Base-by-base conservation (phyloP, 2,888 invertebrate species). In the Brenthis hecate region DNA sequence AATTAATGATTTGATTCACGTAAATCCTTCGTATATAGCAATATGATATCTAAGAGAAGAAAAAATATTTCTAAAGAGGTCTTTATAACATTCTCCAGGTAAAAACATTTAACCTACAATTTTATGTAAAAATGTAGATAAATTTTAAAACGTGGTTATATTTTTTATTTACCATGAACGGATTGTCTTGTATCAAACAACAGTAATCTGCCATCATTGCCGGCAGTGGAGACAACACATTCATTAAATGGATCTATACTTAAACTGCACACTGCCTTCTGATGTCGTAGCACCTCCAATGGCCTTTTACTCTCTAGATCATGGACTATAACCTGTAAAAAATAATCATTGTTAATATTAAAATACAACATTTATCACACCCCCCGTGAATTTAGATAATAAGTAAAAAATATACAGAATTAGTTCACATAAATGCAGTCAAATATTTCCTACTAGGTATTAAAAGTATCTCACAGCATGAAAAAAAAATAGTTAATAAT, bases 201-300 rank as follows among this genome's bases (percentile, higher is more conserved):
- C 54, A 98, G 93, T 71, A 99, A 94, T 71, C 97, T 94, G 3
- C 98, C 98, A 89, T 99, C 98, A 85, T 98, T 98, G 69, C 98
- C 97, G 8, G 99, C 98, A 58, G 97, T 98, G 36, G 97, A 95
- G 78, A 99, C 96, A 6, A 98, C 94, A 78, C 95, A 94, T 74
- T 97, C 96, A 83, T 97, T 97, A 81, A 95, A 94, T 0, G 98
- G 98, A 87, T 98, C 97, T 63, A 97, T 95, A 73, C 97, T 96
- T 61, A 99, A 91, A 62, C 98, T 96, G 86, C 98, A 98, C 0
- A 99, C 97, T 0, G 98, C 97, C 76, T 98, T 96, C 75, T 97
- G 96, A 80, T 98, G 98, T 32, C 95, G 94, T 78, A 97, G 96
- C 73, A 95, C 95, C 80, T 97, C 96, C 69, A 96, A 83, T 0